Evolutionary conservation across 2,797 vertebrate genomes (phyloP).

Genomic region (Cryptoblepharus egeriae): DNA sequence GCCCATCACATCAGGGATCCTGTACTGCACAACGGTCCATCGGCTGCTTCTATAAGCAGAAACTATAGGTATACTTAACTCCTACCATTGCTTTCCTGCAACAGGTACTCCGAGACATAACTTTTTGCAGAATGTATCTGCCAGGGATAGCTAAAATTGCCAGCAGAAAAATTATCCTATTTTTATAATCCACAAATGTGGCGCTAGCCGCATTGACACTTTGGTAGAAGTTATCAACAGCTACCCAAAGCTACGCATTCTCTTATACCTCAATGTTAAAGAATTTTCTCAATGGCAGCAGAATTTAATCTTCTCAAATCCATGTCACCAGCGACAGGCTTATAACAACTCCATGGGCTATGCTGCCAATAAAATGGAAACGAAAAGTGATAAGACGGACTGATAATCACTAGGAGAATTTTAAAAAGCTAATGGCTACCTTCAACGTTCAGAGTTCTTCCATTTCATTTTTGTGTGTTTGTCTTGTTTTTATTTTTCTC

Average conservation of each 20-base stretch:
- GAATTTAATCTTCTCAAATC: conserved; percentile 1
- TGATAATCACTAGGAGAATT: not conserved
- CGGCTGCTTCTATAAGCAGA: no score
- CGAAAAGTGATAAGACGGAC: not conserved
- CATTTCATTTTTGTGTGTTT: not conserved
- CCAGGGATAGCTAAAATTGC: no score
- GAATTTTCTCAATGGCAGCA: not conserved
- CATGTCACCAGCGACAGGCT: not conserved
- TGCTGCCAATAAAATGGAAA: conserved; percentile 2
- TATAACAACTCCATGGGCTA: not conserved
- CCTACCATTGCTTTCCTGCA: no score
- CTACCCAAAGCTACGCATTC: not conserved
- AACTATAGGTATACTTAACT: no score
- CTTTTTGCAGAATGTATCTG: no score
- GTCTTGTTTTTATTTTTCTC: not conserved
- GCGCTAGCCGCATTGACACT: not conserved
- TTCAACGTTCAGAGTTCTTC: not conserved
- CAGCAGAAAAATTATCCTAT: not conserved
- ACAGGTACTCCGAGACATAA: no score
- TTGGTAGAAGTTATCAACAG: not conserved
- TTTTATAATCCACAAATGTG: not conserved
- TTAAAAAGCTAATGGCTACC: not conserved
- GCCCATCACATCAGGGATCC: no score
- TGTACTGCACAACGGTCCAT: no score
- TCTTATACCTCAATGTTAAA: not conserved